These are phyloP conservation scores for Siphamia tubifer DNA, from an alignment of 2,113 vertebrate species.

Conservation along the genomic window DNA sequence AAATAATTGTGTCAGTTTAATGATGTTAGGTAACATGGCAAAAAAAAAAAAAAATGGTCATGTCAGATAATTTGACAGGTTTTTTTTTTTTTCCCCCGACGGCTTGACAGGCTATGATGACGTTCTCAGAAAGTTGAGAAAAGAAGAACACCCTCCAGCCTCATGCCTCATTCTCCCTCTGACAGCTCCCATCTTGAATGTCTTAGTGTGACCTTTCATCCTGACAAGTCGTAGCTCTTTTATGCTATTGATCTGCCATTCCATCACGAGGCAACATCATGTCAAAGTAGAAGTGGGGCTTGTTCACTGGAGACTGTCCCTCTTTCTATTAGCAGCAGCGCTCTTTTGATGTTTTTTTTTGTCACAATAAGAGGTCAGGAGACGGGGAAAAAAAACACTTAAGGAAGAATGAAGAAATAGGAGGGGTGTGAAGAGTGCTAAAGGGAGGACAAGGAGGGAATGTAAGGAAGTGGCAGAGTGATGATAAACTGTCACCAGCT, in stretches of 20 bases:
- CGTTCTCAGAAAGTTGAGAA: not conserved
- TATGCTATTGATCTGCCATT: constrained; percentile 14
- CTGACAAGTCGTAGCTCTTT: not conserved
- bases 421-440: not conserved
- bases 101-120: constrained; percentile 9
- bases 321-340: constrained; percentile 2
- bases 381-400: not conserved
- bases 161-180: not conserved
- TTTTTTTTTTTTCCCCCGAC: not conserved
- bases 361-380: not conserved
- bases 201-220: constrained; percentile 42
- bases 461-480: constrained; percentile 5
- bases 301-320: not conserved
- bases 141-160: not conserved
- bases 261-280: not conserved
- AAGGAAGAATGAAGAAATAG: not conserved
- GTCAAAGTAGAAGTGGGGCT: not conserved
- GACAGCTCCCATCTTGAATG: constrained; percentile 10
- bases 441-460: not conserved
- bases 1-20: not conserved
- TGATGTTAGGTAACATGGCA: not conserved
- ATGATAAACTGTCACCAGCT: constrained; percentile 15
- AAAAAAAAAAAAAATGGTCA: not conserved
- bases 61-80: constrained; percentile 19
- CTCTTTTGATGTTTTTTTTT: too few relatives aligned